A percentile compares a stretch with the other conserved stretches of the same genome.
phyloP scores from a whole-genome alignment of 1,140 invertebrate species.

The Ceratina australensis region DNA sequence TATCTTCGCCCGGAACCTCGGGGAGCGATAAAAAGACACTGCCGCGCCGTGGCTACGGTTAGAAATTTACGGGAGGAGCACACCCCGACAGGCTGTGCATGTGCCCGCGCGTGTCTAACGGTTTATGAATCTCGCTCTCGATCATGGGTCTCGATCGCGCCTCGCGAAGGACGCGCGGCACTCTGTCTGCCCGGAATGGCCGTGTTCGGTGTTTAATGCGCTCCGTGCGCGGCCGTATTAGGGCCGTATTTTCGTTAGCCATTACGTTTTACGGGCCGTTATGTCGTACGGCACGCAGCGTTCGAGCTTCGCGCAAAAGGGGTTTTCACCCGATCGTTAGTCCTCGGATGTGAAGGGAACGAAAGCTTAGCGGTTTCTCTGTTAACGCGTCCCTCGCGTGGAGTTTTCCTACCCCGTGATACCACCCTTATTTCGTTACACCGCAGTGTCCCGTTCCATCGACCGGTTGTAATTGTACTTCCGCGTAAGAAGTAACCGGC shows the following conservation, averaged over 20 bases:
- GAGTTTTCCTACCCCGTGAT: slow-evolving; percentile 40
- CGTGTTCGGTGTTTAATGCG: slow-evolving; percentile 31
- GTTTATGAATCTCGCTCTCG: slow-evolving; percentile 41
- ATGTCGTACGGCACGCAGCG: slow-evolving; percentile 33
- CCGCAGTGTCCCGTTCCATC: slow-evolving; percentile 20
- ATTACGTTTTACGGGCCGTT: slow-evolving; percentile 57
- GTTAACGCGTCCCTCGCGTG: slow-evolving; percentile 40
- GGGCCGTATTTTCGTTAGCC: slow-evolving; percentile 47
- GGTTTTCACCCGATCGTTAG: neutral
- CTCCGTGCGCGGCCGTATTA: slow-evolving; percentile 38
- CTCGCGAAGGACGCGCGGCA: slow-evolving; percentile 7
- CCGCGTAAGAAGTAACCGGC: neutral
- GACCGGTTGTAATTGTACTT: slow-evolving; percentile 40
- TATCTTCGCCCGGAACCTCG: slow-evolving; percentile 8
- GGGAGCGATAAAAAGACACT: slow-evolving; percentile 38
- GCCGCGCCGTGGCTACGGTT: neutral
- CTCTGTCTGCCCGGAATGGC: slow-evolving; percentile 17
- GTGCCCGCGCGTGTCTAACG: neutral
- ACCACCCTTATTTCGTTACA: slow-evolving; percentile 16
- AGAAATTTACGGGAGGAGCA: slow-evolving; percentile 19
- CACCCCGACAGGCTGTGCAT: neutral
- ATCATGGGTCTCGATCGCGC: slow-evolving; percentile 25
- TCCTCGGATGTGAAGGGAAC: neutral
- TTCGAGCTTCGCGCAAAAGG: neutral
- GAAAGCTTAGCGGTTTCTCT: slow-evolving; percentile 16